phyloP scores from a whole-genome alignment of 2,113 vertebrate species.

The Odocoileus hemionus region DNA sequence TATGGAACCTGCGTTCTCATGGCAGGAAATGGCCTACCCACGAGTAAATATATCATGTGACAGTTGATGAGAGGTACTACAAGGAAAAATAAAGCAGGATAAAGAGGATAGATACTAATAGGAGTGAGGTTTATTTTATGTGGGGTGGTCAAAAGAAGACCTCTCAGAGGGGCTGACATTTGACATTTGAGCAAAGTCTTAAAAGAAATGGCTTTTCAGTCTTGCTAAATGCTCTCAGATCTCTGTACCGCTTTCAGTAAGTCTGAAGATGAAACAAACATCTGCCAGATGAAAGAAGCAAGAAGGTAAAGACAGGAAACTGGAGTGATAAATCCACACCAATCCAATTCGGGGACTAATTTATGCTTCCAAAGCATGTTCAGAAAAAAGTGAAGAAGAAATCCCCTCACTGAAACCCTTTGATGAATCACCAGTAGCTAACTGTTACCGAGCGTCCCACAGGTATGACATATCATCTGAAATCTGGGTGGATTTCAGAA shows the following conservation, averaged over 20 bases:
- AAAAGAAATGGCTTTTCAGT: slow-evolving; percentile 33
- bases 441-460: slow-evolving; percentile 18
- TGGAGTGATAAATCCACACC: slow-evolving; percentile 55
- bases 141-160: slow-evolving; percentile 12
- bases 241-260: neutral
- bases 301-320: slow-evolving; percentile 45
- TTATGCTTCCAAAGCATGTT: slow-evolving; percentile 64
- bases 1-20: neutral
- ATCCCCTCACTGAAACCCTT: slow-evolving; percentile 24
- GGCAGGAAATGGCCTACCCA: neutral
- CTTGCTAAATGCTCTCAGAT: slow-evolving; percentile 22
- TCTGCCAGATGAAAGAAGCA: slow-evolving; percentile 52
- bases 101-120: neutral
- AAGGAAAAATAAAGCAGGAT: neutral
- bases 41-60: neutral
- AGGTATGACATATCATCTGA: slow-evolving; percentile 16
- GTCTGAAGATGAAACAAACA: slow-evolving; percentile 60
- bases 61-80: neutral
- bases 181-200: neutral
- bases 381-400: slow-evolving; percentile 66
- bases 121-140: neutral
- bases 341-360: slow-evolving; percentile 42
- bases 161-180: neutral
- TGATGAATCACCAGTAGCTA: slow-evolving; percentile 50
- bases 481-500: slow-evolving; percentile 51